Percentiles rank a stretch among this genome's conserved stretches.
phyloP scores from a whole-genome alignment of 2,797 vertebrate genomes.

The Yasuhikotakia modesta region DNA sequence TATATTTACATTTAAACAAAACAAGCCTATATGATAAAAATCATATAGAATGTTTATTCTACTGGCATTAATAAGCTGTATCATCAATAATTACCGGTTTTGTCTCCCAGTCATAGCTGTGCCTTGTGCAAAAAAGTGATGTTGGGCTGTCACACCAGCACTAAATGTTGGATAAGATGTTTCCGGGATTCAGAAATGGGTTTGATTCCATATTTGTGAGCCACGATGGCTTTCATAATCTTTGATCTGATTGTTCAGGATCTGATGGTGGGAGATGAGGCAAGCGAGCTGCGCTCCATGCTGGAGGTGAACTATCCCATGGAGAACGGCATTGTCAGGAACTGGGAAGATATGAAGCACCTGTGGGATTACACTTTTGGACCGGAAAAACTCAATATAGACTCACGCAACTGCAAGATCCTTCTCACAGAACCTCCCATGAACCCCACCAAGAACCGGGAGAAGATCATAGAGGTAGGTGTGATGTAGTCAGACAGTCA shows the following conservation, averaged over 20 bases:
- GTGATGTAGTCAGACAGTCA: no score
- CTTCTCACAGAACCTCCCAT: constrained; percentile 89
- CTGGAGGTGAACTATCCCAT: constrained; percentile 91
- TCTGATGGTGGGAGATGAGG: constrained; percentile 90
- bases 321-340: constrained; percentile 90
- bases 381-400: constrained; percentile 88
- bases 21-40: no score
- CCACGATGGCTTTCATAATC: not conserved
- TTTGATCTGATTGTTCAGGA: constrained; percentile 71
- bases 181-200: not conserved
- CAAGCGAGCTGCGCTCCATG: constrained; percentile 88
- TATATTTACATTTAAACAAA: no score
- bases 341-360: constrained; percentile 93
- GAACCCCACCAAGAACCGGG: constrained; percentile 90
- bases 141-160: constrained; percentile 16
- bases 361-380: constrained; percentile 92
- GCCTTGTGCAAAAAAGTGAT: no score
- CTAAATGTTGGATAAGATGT: not conserved
- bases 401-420: constrained; percentile 90
- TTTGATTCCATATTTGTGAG: not conserved
- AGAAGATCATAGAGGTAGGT: constrained; percentile 88
- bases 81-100: no score
- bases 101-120: no score
- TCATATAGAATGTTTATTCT: no score
- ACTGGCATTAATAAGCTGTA: no score